Evolutionary conservation across 2,888 invertebrate species (phyloP).

Genomic region (Temnothorax ravouxi): DNA sequence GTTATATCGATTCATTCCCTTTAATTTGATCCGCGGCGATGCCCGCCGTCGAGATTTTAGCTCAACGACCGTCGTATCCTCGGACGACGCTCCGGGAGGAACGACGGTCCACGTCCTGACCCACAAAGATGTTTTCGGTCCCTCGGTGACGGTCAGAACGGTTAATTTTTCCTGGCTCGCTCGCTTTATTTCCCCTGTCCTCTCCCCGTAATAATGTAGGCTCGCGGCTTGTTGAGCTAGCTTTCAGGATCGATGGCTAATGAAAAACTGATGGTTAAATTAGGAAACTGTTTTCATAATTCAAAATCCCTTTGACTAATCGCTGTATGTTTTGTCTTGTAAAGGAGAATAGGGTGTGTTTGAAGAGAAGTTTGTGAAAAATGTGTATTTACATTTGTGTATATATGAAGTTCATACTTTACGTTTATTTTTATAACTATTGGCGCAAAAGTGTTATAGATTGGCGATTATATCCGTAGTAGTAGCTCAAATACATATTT

Average conservation of each 20-base stretch:
- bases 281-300: neutral
- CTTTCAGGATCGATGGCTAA: neutral
- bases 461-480: neutral
- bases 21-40: conserved; percentile 33
- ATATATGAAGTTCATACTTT: neutral
- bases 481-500: neutral
- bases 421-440: conserved; percentile 24
- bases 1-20: conserved; percentile 69
- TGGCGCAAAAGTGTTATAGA: neutral
- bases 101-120: neutral
- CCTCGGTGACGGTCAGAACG: neutral
- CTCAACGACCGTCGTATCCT: too few species aligned
- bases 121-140: neutral
- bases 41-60: neutral
- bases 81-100: neutral
- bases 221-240: neutral
- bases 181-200: neutral
- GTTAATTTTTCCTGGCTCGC: neutral
- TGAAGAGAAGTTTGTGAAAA: neutral
- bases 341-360: neutral
- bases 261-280: neutral
- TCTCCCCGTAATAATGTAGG: neutral
- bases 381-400: neutral
- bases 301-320: neutral
- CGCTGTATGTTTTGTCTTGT: neutral